Conservation (phyloP, 2,888 invertebrate species). For the Cephus rjabovi region DNA sequence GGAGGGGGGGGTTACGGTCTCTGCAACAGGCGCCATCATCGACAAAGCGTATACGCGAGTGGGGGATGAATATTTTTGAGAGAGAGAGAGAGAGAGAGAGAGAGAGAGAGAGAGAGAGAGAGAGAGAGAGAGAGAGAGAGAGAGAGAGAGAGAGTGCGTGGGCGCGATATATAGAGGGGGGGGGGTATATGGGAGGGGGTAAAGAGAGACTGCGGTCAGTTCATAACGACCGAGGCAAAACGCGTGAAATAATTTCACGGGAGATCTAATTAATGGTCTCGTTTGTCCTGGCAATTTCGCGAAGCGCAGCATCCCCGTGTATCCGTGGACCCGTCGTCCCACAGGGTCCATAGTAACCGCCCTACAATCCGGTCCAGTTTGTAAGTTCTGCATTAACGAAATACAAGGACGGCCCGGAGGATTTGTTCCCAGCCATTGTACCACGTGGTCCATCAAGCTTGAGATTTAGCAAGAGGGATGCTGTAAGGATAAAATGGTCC, state of each 20-base stretch:
- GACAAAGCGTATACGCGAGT: neutral
- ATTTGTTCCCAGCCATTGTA: neutral
- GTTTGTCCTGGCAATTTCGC: neutral
- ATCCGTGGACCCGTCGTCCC: too few species aligned
- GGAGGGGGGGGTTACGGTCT: neutral
- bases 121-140: too few species aligned
- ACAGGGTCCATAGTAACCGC: too few species aligned
- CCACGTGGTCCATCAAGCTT: neutral
- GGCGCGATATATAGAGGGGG: too few species aligned
- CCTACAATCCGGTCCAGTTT: too few species aligned
- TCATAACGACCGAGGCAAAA: neutral
- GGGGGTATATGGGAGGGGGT: too few species aligned
- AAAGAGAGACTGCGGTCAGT: neutral
- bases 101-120: too few species aligned
- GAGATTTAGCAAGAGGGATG: neutral
- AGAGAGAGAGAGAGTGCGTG: too few species aligned
- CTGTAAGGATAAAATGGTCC: conserved; percentile 19
- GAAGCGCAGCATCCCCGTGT: neutral
- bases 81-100: too few species aligned
- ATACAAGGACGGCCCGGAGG: neutral
- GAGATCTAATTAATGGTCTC: conserved; percentile 1
- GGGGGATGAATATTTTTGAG: neutral
- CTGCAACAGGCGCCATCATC: neutral
- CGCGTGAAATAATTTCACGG: neutral
- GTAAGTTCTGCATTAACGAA: neutral